Conservation (phyloP, 1,140 invertebrate species). For the Argopecten irradians region DNA sequence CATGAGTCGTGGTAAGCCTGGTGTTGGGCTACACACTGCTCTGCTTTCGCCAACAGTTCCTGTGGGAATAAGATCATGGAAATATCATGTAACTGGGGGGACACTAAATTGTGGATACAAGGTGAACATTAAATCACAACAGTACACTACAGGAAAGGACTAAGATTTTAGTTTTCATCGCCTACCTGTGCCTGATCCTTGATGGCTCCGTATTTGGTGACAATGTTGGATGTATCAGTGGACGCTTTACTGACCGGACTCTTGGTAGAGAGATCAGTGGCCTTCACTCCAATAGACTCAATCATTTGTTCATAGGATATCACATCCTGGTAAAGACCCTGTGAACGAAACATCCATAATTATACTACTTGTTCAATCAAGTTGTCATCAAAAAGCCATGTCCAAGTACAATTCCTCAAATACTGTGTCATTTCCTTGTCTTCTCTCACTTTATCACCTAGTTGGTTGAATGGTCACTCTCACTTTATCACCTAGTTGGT, state of each 20-base stretch:
- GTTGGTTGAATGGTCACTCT: too few relatives aligned
- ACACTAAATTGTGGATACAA: neutral
- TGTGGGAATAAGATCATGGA: slow-evolving; percentile 38
- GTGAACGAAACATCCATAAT: slow-evolving; percentile 34
- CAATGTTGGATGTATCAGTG: slow-evolving; percentile 88
- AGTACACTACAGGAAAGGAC: neutral
- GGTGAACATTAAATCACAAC: neutral
- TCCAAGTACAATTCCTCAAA: neutral
- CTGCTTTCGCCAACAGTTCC: slow-evolving; percentile 78
- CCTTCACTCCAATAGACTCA: slow-evolving; percentile 89
- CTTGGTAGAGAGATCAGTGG: slow-evolving; percentile 91
- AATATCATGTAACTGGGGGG: neutral
- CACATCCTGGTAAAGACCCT: slow-evolving; percentile 91
- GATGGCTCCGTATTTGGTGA: slow-evolving; percentile 87
- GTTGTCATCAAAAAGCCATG: neutral
- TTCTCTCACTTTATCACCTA: too few relatives aligned
- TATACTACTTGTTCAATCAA: slow-evolving; percentile 17
- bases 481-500: too few relatives aligned
- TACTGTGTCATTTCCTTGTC: too few relatives aligned
- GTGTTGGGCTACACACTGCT: slow-evolving; percentile 79
- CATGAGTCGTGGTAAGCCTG: slow-evolving; percentile 82
- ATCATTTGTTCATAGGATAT: slow-evolving; percentile 95
- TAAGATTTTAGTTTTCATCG: neutral
- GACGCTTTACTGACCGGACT: slow-evolving; percentile 89
- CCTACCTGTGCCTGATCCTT: slow-evolving; percentile 84